Evolutionary conservation across 2,888 invertebrate species (phyloP), one percentile per base, ranked within the genome.

Genomic region (Brachyopa scutellaris): DNA sequence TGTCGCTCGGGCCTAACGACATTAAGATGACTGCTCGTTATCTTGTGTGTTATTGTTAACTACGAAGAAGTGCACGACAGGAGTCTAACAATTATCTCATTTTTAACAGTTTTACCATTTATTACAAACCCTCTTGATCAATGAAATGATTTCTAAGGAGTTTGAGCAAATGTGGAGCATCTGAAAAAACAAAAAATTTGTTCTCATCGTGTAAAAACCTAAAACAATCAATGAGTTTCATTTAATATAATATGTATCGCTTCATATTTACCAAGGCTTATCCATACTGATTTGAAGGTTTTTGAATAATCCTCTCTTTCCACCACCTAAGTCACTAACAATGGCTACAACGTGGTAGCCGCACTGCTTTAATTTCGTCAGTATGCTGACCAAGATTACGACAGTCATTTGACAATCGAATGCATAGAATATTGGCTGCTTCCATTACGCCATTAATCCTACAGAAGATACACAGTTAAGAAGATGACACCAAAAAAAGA

Each of bases 111-210:
- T 23, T 74, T 76, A n/a, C 61, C 61, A 49, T 84, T 51, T 33
- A 84, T 64, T 23, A 62, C 8, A 55, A 23, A 70, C 5, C 57
- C n/a, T n/a, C 42, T 7, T 55, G 29, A 23, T 67, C 57, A n/a
- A 66, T 40, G 33, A 51, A 72, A 26, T 67, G 66, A 23, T 67
- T 84, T 38, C 73, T 53, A 7, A 80, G n/a, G 31, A 29, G 29
- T 29, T 29, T 29, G 7, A 29, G 4, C 3, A 29, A 29, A 6
- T 29, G 29, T 7, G 29, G 29, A 29, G 8, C 29, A 29, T 29
- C 29, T 8, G 7, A 29, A 29, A 29, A 29, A 29, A 29, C 7
- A 6, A 29, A 29, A 29, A 29, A 7, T 29, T 29, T 29, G 29
- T 7, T 31, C 31, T 4, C 31, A n/a, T 31, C 31, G 31, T 31